A percentile compares a stretch with the other conserved stretches of the same genome.
These are phyloP conservation scores for Meteorus sp. DNA, from an alignment of 1,140 invertebrate genomes.

Conservation along the genomic window DNA sequence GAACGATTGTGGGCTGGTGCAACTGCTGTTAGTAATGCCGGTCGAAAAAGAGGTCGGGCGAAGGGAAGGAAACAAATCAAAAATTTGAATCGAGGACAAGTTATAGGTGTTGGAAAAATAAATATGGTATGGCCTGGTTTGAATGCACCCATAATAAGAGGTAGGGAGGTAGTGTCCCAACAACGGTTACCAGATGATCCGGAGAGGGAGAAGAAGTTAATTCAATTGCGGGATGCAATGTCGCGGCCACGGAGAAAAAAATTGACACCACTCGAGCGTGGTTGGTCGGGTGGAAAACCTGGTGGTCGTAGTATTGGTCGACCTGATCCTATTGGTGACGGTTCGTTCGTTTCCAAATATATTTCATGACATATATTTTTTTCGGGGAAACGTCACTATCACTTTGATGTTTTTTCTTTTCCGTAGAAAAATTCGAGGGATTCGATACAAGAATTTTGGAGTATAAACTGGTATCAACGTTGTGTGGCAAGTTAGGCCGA, in stretches of 20 bases:
- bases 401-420: too few relatives aligned
- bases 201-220: constrained; percentile 70
- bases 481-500: constrained; percentile 85
- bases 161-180: constrained; percentile 73
- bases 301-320: constrained; percentile 84
- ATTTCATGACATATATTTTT: constrained; percentile 5
- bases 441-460: constrained; percentile 89
- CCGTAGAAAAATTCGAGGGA: constrained; percentile 82
- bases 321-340: constrained; percentile 80
- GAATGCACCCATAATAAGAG: constrained; percentile 78
- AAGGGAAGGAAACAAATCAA: constrained; percentile 75
- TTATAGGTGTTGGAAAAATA: constrained; percentile 82
- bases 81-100: constrained; percentile 89
- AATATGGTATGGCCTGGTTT: constrained; percentile 93
- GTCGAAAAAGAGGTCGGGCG: constrained; percentile 91
- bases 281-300: constrained; percentile 83
- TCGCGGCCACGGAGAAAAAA: constrained; percentile 64
- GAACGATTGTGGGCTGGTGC: constrained; percentile 92
- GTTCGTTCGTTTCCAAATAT: constrained; percentile 55
- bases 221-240: constrained; percentile 73
- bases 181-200: constrained; percentile 72
- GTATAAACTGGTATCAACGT: constrained; percentile 77
- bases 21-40: constrained; percentile 93
- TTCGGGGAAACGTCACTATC: background rate
- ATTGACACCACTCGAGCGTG: constrained; percentile 80